Percentiles rank a stretch among this genome's conserved stretches.
Conservation (phyloP, 1,140 invertebrate species). For the Temnothorax nylanderi region DNA sequence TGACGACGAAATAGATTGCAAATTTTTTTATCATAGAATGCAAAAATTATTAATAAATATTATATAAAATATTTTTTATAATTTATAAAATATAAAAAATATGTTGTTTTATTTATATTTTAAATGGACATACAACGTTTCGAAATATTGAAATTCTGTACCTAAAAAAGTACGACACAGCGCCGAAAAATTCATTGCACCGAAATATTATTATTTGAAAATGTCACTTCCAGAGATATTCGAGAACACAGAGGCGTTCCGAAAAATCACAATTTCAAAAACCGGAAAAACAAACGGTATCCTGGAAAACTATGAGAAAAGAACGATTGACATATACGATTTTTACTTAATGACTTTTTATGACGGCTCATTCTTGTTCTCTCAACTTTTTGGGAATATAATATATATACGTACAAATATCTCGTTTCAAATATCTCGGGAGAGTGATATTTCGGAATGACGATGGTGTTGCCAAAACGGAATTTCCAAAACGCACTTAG, state of each 20-base stretch:
- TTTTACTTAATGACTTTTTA: slow-evolving; percentile 4
- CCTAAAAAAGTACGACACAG: not conserved
- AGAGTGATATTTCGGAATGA: not conserved
- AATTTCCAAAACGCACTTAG: not conserved
- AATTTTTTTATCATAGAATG: not conserved
- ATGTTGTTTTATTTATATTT: slow-evolving; percentile 31
- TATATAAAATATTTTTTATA: not conserved
- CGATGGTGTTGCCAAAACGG: too few species aligned
- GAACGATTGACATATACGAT: not conserved
- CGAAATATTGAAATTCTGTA: slow-evolving; percentile 30
- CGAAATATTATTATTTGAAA: slow-evolving; percentile 52
- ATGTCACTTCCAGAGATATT: slow-evolving; percentile 38
- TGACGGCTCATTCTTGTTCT: not conserved
- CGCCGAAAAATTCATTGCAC: slow-evolving; percentile 51
- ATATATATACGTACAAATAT: too few species aligned
- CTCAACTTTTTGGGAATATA: not conserved
- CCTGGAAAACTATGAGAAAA: not conserved
- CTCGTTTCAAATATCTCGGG: not conserved
- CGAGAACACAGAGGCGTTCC: not conserved
- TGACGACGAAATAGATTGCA: not conserved
- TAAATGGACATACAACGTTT: not conserved
- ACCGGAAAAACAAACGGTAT: not conserved
- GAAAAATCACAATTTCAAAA: slow-evolving; percentile 19
- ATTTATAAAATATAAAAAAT: slow-evolving; percentile 3
- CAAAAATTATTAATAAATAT: not conserved